These are phyloP conservation scores for Orthochromis indermauri DNA, from an alignment of 2,113 vertebrate genomes.

Conservation along the genomic window DNA sequence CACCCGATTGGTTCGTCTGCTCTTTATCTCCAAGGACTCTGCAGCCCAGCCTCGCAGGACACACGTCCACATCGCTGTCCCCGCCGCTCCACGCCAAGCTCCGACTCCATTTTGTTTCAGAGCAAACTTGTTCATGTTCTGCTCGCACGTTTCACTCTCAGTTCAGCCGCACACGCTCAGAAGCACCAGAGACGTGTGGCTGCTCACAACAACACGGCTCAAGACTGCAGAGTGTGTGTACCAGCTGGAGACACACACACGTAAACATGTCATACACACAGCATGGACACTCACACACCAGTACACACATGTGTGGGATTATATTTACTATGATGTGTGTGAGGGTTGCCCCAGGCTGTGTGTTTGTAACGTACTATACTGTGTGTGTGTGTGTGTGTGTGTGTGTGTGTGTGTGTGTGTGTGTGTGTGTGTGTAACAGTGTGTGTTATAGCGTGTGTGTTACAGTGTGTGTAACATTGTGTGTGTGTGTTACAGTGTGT, in stretches of 20 bases:
- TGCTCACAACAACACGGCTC: neutral
- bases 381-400: neutral
- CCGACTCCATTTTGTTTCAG: neutral
- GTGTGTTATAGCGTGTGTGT: neutral
- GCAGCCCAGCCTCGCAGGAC: neutral
- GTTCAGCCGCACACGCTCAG: neutral
- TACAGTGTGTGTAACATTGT: neutral
- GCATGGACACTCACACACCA: neutral
- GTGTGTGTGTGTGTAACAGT: neutral
- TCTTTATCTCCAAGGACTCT: slow-evolving; percentile 11
- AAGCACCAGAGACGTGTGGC: neutral
- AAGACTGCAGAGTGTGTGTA: neutral
- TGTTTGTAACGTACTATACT: neutral
- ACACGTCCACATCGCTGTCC: neutral
- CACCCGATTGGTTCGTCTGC: neutral
- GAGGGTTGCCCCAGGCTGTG: neutral
- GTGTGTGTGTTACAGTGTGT: neutral
- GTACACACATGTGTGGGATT: neutral
- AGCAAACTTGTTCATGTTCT: neutral
- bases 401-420: neutral
- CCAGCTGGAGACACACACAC: neutral
- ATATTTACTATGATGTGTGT: neutral
- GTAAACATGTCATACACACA: neutral
- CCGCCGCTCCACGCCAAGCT: neutral
- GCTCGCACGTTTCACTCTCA: neutral